A percentile compares a stretch with the other conserved stretches of the same genome.
Conservation (phyloP, 2,113 vertebrate genomes). For the Capreolus pygargus region DNA sequence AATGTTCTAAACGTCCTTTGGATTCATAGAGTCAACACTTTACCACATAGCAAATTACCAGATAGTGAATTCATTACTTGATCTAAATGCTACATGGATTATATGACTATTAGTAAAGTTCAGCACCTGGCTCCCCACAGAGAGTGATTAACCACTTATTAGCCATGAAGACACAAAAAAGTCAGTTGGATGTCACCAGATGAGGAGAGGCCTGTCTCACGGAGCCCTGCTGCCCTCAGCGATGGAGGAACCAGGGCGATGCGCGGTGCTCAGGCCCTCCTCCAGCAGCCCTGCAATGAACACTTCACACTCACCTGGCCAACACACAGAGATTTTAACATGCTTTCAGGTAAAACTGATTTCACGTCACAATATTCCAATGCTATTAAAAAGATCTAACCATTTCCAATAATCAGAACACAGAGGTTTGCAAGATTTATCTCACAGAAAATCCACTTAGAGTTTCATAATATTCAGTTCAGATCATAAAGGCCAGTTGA, state of each 20-base stretch:
- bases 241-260: background rate
- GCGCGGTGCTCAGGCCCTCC: background rate
- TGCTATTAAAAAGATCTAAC: background rate
- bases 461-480: background rate
- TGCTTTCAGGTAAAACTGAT: background rate
- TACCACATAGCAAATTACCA: background rate
- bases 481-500: background rate
- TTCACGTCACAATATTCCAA: background rate
- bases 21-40: background rate
- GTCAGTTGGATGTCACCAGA: background rate
- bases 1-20: background rate
- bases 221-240: background rate
- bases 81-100: background rate
- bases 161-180: background rate
- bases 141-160: conserved; percentile 8
- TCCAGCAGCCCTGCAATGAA: background rate
- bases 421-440: background rate
- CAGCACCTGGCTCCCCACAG: background rate
- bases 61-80: background rate
- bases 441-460: conserved; percentile 13
- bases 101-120: background rate
- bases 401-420: background rate
- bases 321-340: background rate
- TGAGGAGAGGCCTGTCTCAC: background rate
- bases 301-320: background rate